Evolutionary conservation across 1,140 invertebrate genomes (phyloP).

Genomic region (Zaprionus vittiger): DNA sequence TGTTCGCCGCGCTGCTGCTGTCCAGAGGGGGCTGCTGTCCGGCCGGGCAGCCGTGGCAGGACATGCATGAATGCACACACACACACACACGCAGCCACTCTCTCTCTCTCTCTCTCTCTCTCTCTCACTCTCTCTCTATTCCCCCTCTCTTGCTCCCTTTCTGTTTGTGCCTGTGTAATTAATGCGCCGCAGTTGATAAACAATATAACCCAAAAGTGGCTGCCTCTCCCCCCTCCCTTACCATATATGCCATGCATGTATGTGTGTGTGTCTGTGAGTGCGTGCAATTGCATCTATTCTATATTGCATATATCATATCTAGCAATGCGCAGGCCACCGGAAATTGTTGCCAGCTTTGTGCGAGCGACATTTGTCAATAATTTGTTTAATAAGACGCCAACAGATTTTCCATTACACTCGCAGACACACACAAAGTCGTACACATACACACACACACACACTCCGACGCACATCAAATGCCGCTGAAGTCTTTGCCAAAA

Average conservation of each 20-base stretch:
- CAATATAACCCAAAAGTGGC: constrained; percentile 18
- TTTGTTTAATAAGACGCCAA: constrained; percentile 47
- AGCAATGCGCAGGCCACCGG: not conserved
- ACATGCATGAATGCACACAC: constrained; percentile 47
- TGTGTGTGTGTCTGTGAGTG: not conserved
- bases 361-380: constrained; percentile 21
- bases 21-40: not conserved
- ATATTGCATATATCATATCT: not conserved
- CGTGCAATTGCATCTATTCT: not conserved
- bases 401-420: constrained; percentile 2
- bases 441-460: not conserved
- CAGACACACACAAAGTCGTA: constrained; percentile 9
- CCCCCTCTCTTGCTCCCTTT: not conserved
- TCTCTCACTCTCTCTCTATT: not conserved
- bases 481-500: constrained; percentile 18
- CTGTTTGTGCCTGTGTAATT: constrained; percentile 45
- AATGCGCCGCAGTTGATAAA: constrained; percentile 45
- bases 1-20: constrained; percentile 13
- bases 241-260: not conserved
- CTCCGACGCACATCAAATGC: constrained; percentile 3
- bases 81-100: not conserved
- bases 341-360: not conserved
- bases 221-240: not conserved
- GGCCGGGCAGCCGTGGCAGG: not conserved
- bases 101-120: not conserved